Percentiles rank a stretch among this genome's conserved stretches.
Conservation (phyloP, 2,797 vertebrate species). For the Myotis planiceps region DNA sequence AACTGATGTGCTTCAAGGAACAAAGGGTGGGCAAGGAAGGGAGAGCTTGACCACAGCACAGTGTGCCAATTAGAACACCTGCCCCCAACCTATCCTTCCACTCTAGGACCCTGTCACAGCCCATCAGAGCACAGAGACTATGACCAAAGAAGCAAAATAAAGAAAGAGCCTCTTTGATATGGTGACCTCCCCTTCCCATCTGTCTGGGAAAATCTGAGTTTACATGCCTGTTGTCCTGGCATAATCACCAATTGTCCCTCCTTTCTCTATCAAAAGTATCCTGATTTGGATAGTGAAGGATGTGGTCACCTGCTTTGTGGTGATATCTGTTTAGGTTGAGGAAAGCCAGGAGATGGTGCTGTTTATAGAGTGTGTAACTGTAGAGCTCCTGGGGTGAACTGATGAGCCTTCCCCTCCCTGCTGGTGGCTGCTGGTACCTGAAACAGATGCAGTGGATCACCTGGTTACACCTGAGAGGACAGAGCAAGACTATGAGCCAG, state of each 20-base stretch:
- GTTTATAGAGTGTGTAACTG: background rate
- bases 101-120: background rate
- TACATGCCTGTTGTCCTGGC: background rate
- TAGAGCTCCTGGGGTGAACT: background rate
- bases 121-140: background rate
- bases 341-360: background rate
- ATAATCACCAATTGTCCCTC: background rate
- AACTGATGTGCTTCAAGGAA: background rate
- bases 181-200: background rate
- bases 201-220: background rate
- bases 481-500: too few species aligned
- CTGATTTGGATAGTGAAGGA: background rate
- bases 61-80: fast-evolving
- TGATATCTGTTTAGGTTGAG: background rate
- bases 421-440: background rate
- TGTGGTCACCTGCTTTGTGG: background rate
- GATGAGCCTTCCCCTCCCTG: too few species aligned
- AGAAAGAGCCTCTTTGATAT: background rate
- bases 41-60: background rate
- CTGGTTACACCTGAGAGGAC: fast-evolving
- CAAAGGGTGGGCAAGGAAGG: background rate
- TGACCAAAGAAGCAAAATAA: background rate
- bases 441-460: background rate
- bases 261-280: background rate
- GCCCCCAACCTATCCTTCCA: background rate